Base-by-base conservation (phyloP, 2,888 invertebrate genomes). In the Altica lythri region DNA sequence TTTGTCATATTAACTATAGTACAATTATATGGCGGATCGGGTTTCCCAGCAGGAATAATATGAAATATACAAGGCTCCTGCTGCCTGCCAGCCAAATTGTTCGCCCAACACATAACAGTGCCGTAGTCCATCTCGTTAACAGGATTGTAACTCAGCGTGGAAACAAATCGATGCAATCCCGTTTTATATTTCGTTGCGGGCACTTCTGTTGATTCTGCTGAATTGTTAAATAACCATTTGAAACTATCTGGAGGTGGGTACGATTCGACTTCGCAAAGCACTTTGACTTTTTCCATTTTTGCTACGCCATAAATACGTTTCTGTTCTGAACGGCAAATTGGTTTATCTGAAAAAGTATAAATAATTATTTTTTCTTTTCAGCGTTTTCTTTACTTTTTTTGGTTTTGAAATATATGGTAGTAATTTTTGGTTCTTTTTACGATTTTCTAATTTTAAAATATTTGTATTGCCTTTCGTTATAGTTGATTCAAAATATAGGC, bases 141-240 rank as follows among this genome's bases (percentile, higher is more conserved):
- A 8, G 93, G 92, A 3, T 85, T 87, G 75, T 90, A 92, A 5
- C 86, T 85, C 44, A 92, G 80, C 4, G 87, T 85, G 40, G 86
- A 90, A 53, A 80, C 80, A 53, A 83, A 76, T 25, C 74, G 81
- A 16, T 76, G 73, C 2, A 79, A 69, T 44, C 79, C 80, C 10
- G 80, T 73, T 13, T 79, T 78, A 75, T 84, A 89, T 63, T 88
- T 85, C 65, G 82, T 81, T 64, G 83, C 82, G 30, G 86, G 83
- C 70, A 92, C 85, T 69, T 92, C 90, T 59, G 85, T 81, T 64
- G 86, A 86, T 72, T 91, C 90, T 62, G 89, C 86, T 29, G 92
- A 90, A 77, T 92, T 93, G 79, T 95, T 95, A 74, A 94, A 89
- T 18, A 87, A 86, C 93, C 93, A 93, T 67, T 88, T 88, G 76